phyloP scores from a whole-genome alignment of 1,140 invertebrate species.

The Centruroides sculpturatus region DNA sequence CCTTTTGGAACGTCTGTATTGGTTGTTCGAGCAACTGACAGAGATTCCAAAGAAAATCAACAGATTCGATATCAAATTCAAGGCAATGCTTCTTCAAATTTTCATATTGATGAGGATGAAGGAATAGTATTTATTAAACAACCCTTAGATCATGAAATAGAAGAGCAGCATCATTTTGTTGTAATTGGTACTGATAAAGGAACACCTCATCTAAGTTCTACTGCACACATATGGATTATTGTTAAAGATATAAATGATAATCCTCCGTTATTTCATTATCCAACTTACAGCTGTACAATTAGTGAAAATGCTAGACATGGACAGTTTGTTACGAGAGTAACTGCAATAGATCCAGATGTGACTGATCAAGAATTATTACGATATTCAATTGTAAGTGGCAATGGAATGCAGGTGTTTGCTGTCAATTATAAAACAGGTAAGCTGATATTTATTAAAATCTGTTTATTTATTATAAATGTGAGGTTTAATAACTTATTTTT shows the following conservation, averaged over 20 bases:
- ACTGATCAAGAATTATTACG: conserved; percentile 55
- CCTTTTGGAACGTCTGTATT: conserved; percentile 58
- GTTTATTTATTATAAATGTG: not conserved
- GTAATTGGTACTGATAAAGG: conserved; percentile 17
- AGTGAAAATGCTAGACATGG: conserved; percentile 64
- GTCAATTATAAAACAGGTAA: conserved; percentile 42
- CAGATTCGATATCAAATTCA: conserved; percentile 15
- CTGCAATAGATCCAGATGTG: conserved; percentile 70
- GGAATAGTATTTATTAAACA: conserved; percentile 55
- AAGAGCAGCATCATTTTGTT: conserved; percentile 73
- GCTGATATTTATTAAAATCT: not conserved
- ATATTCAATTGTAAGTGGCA: conserved; percentile 71
- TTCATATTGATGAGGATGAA: conserved; percentile 15
- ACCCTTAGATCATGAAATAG: conserved; percentile 65
- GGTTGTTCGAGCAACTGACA: conserved; percentile 56
- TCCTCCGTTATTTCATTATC: conserved; percentile 50
- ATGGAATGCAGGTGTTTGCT: conserved; percentile 64
- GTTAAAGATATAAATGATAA: conserved; percentile 32
- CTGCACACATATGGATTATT: conserved; percentile 13
- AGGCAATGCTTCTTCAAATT: conserved; percentile 11
- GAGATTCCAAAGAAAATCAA: conserved; percentile 46
- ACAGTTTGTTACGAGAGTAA: conserved; percentile 73
- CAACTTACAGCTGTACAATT: conserved; percentile 34
- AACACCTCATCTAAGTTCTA: conserved; percentile 15
- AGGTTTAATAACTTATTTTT: not conserved